phyloP scores from a whole-genome alignment of 2,888 invertebrate genomes.

The Tachystola acroxantha region DNA sequence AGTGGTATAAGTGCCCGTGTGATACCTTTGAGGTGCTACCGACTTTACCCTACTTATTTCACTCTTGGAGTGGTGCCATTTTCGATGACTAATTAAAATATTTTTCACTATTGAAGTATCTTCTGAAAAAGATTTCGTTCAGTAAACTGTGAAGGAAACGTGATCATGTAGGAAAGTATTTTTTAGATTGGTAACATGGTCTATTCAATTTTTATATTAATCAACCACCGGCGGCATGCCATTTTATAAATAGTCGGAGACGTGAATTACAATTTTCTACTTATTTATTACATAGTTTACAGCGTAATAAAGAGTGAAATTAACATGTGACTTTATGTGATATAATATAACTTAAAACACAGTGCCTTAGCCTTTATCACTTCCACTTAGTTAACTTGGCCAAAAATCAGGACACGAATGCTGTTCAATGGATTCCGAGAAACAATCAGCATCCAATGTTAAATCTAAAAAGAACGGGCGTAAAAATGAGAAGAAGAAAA shows the following conservation, averaged over 20 bases:
- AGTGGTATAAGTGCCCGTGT: no score
- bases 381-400: slow-evolving; percentile 28
- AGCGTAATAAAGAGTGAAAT: slow-evolving; percentile 5
- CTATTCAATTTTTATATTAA: not conserved
- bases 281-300: no score
- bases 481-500: slow-evolving; percentile 67
- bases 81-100: no score
- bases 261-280: no score
- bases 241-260: slow-evolving; percentile 55
- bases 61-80: no score
- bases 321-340: slow-evolving; percentile 62
- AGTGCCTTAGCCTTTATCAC: slow-evolving; percentile 36
- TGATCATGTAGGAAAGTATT: slow-evolving; percentile 23
- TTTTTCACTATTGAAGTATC: no score
- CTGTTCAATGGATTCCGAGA: slow-evolving; percentile 65
- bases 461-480: slow-evolving; percentile 43
- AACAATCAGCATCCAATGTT: slow-evolving; percentile 34
- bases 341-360: slow-evolving; percentile 26
- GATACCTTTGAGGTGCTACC: no score
- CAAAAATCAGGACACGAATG: slow-evolving; percentile 37
- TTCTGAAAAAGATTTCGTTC: no score
- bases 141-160: slow-evolving; percentile 18
- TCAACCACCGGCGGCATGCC: slow-evolving; percentile 36
- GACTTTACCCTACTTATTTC: no score
- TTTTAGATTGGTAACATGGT: slow-evolving; percentile 19